Conservation (phyloP, 1,140 invertebrate species). For the Tetramorium alpestre region DNA sequence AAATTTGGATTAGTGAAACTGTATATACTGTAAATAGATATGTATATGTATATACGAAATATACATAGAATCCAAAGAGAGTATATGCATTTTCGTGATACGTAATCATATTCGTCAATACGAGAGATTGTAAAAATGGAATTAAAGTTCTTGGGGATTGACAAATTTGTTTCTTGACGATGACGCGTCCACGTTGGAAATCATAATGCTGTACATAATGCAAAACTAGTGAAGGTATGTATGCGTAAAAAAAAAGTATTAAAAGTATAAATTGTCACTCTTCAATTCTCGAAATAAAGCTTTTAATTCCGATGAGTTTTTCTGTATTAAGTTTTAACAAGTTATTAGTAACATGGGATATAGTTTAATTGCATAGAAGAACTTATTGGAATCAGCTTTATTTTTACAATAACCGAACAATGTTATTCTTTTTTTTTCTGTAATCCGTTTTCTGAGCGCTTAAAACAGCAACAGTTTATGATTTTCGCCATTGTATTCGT, state of each 20-base stretch:
- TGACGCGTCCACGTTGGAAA: background rate
- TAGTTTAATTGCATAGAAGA: background rate
- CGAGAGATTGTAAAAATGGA: background rate
- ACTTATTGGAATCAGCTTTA: background rate
- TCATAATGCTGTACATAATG: background rate
- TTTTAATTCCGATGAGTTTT: background rate
- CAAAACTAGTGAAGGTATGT: background rate
- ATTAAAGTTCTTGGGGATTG: background rate
- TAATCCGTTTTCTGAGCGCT: background rate
- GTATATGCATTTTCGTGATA: background rate
- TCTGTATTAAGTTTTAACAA: background rate
- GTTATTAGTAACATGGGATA: background rate
- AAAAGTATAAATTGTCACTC: background rate
- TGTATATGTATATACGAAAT: conserved; percentile 2
- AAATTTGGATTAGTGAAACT: background rate
- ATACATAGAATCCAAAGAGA: background rate
- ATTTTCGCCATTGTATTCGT: background rate
- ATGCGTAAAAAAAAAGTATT: background rate
- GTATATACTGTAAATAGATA: conserved; percentile 12
- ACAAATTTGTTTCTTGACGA: background rate
- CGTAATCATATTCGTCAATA: background rate
- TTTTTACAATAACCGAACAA: background rate
- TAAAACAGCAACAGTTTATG: background rate
- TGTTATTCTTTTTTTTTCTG: background rate
- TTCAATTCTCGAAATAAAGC: background rate